Evolutionary conservation across 2,113 vertebrate genomes (phyloP).

Genomic region (Dendrocopos noguchii): DNA sequence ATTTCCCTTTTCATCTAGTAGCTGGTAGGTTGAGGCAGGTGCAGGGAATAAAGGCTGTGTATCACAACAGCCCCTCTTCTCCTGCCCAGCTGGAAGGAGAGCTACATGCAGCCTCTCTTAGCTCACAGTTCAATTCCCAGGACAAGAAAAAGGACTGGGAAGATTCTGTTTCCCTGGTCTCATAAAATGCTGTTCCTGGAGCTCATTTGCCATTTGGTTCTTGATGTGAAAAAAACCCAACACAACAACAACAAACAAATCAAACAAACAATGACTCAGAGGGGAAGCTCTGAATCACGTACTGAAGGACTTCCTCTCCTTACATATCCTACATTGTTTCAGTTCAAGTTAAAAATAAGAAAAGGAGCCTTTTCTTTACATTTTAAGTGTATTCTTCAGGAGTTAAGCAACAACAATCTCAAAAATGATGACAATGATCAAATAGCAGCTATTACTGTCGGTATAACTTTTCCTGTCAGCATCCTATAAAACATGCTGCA

Average conservation of each 20-base stretch:
- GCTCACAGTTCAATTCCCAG: not conserved
- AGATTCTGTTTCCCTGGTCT: not conserved
- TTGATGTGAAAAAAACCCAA: not conserved
- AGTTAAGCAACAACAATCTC: not conserved
- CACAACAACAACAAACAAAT: no score
- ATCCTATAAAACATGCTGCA: not conserved
- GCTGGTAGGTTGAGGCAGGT: not conserved
- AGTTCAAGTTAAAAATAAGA: not conserved
- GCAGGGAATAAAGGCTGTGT: not conserved
- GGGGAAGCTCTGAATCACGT: not conserved
- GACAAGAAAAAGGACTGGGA: not conserved
- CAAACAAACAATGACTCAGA: not conserved
- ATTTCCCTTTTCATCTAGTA: not conserved
- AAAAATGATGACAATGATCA: not conserved
- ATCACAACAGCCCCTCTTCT: conserved; percentile 1
- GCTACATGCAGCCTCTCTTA: not conserved
- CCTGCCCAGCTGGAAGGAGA: conserved; percentile 21
- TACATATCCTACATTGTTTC: not conserved
- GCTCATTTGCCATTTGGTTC: not conserved
- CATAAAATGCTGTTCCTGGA: not conserved
- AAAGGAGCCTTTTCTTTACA: not conserved
- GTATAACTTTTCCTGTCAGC: not conserved
- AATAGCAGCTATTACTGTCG: not conserved
- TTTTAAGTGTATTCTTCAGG: not conserved
- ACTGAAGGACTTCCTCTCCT: not conserved